A percentile compares a stretch with the other conserved stretches of the same genome.
These are phyloP conservation scores for Xiphophorus birchmanni DNA, from an alignment of 2,797 vertebrate species.

Conservation along the genomic window DNA sequence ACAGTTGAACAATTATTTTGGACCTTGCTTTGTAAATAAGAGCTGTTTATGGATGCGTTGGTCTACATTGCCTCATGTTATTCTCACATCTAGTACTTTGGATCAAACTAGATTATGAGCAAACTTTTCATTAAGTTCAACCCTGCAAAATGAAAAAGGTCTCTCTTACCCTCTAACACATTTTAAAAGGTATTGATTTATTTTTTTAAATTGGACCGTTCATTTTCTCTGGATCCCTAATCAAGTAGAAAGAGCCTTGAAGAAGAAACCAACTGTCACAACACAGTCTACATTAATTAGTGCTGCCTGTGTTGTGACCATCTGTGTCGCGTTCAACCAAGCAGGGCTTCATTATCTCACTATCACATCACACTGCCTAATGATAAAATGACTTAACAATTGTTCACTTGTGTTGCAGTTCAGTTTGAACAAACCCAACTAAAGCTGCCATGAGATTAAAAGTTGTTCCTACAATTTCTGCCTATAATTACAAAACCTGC, in stretches of 20 bases:
- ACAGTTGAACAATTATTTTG: not conserved
- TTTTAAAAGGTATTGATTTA: not conserved
- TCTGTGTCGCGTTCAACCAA: conserved; percentile 5
- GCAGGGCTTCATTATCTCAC: conserved; percentile 5
- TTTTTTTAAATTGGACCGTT: not conserved
- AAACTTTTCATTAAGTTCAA: not conserved
- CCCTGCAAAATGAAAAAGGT: not conserved
- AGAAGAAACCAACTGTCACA: not conserved
- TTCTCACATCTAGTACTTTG: not conserved
- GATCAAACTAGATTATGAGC: not conserved
- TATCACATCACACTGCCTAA: not conserved
- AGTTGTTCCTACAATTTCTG: not conserved
- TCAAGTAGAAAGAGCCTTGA: conserved; percentile 2
- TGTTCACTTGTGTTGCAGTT: not conserved
- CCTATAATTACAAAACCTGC: not conserved
- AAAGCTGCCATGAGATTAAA: not conserved
- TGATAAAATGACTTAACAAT: conserved; percentile 1
- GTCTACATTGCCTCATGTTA: not conserved
- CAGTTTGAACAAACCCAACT: not conserved
- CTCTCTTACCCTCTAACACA: not conserved
- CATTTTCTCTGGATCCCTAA: not conserved
- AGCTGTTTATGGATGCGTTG: not conserved
- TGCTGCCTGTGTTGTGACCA: not conserved
- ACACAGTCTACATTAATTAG: conserved; percentile 5
- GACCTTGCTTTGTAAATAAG: not conserved